These are phyloP conservation scores for Idaea biselata DNA, from an alignment of 2,888 invertebrate species.

Conservation along the genomic window DNA sequence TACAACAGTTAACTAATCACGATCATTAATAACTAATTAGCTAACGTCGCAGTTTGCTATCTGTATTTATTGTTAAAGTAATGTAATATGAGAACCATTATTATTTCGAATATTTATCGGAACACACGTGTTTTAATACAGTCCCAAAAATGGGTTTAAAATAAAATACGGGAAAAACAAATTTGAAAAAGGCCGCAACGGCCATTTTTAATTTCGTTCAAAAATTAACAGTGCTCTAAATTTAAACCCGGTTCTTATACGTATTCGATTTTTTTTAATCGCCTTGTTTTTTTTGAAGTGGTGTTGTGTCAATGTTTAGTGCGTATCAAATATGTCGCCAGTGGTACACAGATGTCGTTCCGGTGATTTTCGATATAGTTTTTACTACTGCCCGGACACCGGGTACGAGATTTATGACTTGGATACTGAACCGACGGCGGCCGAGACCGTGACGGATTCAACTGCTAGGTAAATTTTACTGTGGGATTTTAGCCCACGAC, in stretches of 20 bases:
- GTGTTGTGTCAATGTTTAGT: conserved; percentile 53
- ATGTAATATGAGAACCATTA: conserved; percentile 45
- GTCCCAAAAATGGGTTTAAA: not conserved
- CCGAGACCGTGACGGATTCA: conserved; percentile 14
- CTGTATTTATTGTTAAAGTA: conserved; percentile 33
- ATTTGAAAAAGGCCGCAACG: not conserved
- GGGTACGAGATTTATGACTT: conserved; percentile 74
- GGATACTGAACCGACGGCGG: conserved; percentile 50
- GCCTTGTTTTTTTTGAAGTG: not conserved
- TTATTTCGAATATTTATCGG: conserved; percentile 29
- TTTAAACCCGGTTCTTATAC: too few relatives aligned
- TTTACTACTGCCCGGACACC: conserved; percentile 61
- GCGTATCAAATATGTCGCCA: conserved; percentile 43
- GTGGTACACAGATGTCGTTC: conserved; percentile 56
- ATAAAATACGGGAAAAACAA: not conserved
- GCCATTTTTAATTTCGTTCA: not conserved
- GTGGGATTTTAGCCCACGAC: too few relatives aligned
- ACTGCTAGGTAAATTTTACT: conserved; percentile 33
- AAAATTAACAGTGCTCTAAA: not conserved
- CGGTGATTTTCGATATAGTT: conserved; percentile 63
- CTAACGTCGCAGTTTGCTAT: conserved; percentile 40
- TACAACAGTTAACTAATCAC: too few relatives aligned
- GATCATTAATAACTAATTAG: not conserved
- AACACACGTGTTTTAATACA: conserved; percentile 22
- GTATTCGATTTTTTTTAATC: not conserved